phyloP scores from a whole-genome alignment of 2,888 invertebrate species.

The Acheta domesticus region DNA sequence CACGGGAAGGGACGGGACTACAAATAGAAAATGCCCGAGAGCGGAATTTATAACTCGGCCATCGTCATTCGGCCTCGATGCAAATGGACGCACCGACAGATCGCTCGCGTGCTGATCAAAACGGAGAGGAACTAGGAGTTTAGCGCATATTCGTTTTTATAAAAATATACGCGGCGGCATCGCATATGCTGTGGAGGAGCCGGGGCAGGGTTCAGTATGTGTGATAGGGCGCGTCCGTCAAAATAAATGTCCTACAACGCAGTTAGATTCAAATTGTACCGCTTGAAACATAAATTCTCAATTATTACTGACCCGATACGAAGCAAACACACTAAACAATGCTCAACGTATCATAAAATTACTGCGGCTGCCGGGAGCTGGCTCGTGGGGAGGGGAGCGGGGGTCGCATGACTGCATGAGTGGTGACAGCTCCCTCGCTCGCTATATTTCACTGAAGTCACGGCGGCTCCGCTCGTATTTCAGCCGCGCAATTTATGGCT shows the following conservation, averaged over 20 bases:
- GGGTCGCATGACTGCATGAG: not conserved
- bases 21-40: no score
- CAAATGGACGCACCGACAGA: no score
- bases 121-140: no score
- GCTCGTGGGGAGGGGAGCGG: not conserved
- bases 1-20: no score
- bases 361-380: not conserved
- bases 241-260: slow-evolving; percentile 18
- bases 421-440: not conserved
- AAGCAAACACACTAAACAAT: slow-evolving; percentile 2
- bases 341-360: slow-evolving; percentile 18
- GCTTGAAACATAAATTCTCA: slow-evolving; percentile 18
- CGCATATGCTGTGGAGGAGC: no score
- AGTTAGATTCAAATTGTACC: slow-evolving; percentile 1
- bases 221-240: not conserved
- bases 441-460: not conserved
- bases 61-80: no score
- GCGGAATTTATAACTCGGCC: no score
- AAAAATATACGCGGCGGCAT: no score
- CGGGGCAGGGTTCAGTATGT: no score
- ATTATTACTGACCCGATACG: slow-evolving; percentile 18
- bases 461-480: not conserved
- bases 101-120: no score
- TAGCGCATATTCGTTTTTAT: no score
- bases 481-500: not conserved